Percentiles rank a stretch among this genome's conserved stretches.
Evolutionary conservation across 2,797 vertebrate species (phyloP).

Genomic region (Fistularia commersonii): DNA sequence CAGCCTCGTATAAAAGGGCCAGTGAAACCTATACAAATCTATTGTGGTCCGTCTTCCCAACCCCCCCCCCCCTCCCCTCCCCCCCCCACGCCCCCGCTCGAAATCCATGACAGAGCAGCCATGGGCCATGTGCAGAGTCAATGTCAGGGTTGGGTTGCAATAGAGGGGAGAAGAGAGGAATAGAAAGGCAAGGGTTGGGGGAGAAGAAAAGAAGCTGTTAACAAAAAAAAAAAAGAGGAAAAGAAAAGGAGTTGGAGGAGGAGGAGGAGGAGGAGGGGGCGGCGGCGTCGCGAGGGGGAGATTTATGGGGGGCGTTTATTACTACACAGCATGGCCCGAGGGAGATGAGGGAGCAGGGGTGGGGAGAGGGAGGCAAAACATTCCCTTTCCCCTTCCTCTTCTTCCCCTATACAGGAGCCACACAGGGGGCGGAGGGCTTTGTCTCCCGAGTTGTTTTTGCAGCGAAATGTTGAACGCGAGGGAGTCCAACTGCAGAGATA

Average conservation of each 20-base stretch:
- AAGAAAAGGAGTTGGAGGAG: constrained; percentile 42
- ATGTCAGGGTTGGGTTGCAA: constrained; percentile 66
- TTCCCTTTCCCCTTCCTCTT: constrained; percentile 63
- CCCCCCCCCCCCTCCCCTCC: constrained; percentile 15
- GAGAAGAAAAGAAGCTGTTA: constrained; percentile 61
- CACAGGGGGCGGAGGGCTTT: constrained; percentile 52
- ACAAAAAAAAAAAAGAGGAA: too few relatives aligned
- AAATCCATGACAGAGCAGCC: constrained; percentile 61
- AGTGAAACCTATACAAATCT: constrained; percentile 57
- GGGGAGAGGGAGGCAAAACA: constrained; percentile 59
- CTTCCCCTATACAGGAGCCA: constrained; percentile 56
- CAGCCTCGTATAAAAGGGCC: constrained; percentile 19
- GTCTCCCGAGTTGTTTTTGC: constrained; percentile 43
- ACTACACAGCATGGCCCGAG: constrained; percentile 64
- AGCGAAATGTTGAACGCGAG: constrained; percentile 15
- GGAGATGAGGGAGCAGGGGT: constrained; percentile 59
- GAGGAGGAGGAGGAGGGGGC: constrained; percentile 59
- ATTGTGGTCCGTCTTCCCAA: constrained; percentile 37
- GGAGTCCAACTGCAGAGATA: too few relatives aligned
- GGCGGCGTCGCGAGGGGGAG: constrained; percentile 62
- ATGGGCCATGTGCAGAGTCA: constrained; percentile 63
- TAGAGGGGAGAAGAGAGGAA: constrained; percentile 32
- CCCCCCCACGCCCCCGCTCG: too few relatives aligned
- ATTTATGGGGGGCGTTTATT: constrained; percentile 76
- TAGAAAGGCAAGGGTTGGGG: constrained; percentile 26